Evolutionary conservation across 2,113 vertebrate species (phyloP), one percentile per base, ranked within the genome.

Genomic region (Nansenia antarctica): DNA sequence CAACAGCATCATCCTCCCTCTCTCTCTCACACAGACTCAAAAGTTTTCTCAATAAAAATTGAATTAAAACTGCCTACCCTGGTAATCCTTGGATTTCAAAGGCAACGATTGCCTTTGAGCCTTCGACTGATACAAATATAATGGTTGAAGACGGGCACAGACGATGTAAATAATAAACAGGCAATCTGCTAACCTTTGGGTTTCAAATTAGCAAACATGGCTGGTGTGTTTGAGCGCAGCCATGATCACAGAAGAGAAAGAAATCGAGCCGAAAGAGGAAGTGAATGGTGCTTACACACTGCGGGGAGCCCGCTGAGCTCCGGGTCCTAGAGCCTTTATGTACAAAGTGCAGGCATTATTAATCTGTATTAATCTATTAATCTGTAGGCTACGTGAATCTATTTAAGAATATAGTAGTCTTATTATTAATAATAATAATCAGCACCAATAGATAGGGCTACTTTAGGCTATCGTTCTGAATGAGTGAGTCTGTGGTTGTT

Each of bases 171-270:
- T 88, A 90, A 85, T 87, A 90, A 87, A 82, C 85, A 90, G 88
- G 77, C 86, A 81, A 79, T 86, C 82, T n/a, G 79, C 87, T 86
- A 91, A 91, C 88, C 90, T 89, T 87, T 90, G 86, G 88, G 87
- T 85, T 90, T 90, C 90, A 92, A 89, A 91, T 91, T 89, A 91
- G 87, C 89, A 90, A 92, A 93, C 91, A 93, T 92, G 92, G 91
- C 92, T 92, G 91, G 86, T 91, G 84, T 85, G 78, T 85, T 92
- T 88, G 32, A 73, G 82, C 83, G 86, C 83, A 91, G 91, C 90
- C 91, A 91, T 92, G 89, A 92, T 92, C 90, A 90, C 86, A 87
- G 80, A 88, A 85, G 83, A 82, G 82, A 79, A 87, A 82, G 86
- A 88, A 83, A 89, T 73, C 53, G 72, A 90, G 83, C 79, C 76